A percentile compares a stretch with the other conserved stretches of the same genome.
phyloP scores from a whole-genome alignment of 2,888 invertebrate genomes.

The Prionchulus punctatus region DNA sequence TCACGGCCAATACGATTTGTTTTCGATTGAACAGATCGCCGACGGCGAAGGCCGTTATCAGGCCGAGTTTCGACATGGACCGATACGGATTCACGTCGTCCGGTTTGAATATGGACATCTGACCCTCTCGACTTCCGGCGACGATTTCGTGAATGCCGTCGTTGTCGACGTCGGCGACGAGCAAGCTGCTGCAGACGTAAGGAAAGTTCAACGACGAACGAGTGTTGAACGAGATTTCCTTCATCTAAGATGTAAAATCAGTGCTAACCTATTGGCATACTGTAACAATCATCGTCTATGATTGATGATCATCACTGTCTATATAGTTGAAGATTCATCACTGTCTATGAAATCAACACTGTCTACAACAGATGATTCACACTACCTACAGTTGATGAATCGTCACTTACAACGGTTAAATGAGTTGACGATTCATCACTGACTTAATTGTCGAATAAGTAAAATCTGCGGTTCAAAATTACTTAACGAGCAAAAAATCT shows the following conservation, averaged over 20 bases:
- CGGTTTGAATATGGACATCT: background rate
- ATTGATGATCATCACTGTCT: too few relatives aligned
- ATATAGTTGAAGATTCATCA: too few relatives aligned
- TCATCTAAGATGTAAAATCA: too few relatives aligned
- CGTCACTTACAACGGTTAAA: too few relatives aligned
- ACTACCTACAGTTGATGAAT: too few relatives aligned
- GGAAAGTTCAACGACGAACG: background rate
- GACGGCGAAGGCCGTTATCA: background rate
- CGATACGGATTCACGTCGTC: background rate
- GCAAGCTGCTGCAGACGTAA: background rate
- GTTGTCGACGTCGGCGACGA: background rate
- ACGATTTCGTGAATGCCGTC: background rate
- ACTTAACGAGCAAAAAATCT: too few relatives aligned
- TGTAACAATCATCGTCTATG: background rate
- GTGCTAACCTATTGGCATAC: too few relatives aligned
- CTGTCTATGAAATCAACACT: too few relatives aligned
- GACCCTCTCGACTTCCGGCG: conserved; percentile 1
- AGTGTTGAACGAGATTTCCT: background rate
- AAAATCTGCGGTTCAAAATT: too few relatives aligned
- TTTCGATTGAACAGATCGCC: conserved; percentile 3
- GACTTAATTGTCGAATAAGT: too few relatives aligned
- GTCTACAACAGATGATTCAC: too few relatives aligned
- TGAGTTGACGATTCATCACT: too few relatives aligned
- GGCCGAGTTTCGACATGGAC: background rate
- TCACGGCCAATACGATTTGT: background rate